Base-by-base conservation (phyloP, 2,888 invertebrate species). In the Rapana venosa region DNA sequence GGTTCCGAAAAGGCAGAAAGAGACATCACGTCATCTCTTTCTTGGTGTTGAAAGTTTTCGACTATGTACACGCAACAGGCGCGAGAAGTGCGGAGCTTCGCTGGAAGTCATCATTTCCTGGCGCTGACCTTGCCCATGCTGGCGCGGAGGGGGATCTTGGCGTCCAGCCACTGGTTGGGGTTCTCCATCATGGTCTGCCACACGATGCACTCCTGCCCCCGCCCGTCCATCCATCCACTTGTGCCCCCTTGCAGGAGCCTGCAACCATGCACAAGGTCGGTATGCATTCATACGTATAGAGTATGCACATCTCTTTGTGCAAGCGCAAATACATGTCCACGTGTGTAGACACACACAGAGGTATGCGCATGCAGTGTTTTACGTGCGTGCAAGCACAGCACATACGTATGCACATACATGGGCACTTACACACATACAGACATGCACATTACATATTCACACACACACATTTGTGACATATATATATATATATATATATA, bases 131-230 rank as follows among this genome's bases (percentile, higher is more conserved):
- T 94, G 85, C 94, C 95, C 96, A 96, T 96, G 91, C 93, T 95
- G 86, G 98, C 97, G 94, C 99, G 97, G 81, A 99, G 97, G 8
- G 98, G 97, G 85, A 99, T 97, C 91, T 98, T 98, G 90, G 98
- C 98, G 96, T 99, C 99, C n/a, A 99, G 98, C 99, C 99, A 99
- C 96, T 98, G 98, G 96, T 98, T 98, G 66, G 99, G 99, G 91
- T 98, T 97, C 95, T 98, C 98, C 95, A 99, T 96, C 98, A 99
- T 99, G 92, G 97, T 98, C 95, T 98, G 98, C 99, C 99, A 99
- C 20, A 99, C 96, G 0, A 97, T 97, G 66, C 98, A 97, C 96
- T 99, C 99, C 94, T 98, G 98, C 88, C 98, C 98, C 20, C 97
- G 97, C 87, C 98, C 98, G 96, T 99, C 99, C 98, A 99, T 98